Conservation (phyloP, 2,888 invertebrate species). For the Augiades crinisus region DNA sequence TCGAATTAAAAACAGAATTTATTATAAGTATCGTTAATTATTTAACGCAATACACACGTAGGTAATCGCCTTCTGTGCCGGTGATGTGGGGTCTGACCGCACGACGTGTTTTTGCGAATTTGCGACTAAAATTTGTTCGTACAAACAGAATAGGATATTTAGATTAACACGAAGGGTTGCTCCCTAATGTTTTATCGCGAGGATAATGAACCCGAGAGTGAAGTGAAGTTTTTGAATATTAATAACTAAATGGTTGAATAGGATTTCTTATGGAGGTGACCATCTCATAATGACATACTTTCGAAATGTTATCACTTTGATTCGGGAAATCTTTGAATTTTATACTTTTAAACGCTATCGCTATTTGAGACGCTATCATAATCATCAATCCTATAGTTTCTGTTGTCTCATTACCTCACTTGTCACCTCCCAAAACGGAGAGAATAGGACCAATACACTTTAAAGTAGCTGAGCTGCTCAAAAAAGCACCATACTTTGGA, state of each 20-base stretch:
- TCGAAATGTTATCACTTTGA: too few species aligned
- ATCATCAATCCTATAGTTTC: too few species aligned
- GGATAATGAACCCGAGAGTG: conserved; percentile 44
- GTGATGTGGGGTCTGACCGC: conserved; percentile 53
- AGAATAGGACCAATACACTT: too few species aligned
- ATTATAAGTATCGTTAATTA: conserved; percentile 74
- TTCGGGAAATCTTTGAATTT: too few species aligned
- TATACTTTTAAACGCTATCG: too few species aligned
- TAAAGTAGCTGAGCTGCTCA: too few species aligned
- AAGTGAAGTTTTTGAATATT: conserved; percentile 49
- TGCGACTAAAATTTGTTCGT: conserved; percentile 53
- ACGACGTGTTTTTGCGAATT: conserved; percentile 60
- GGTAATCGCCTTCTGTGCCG: conserved; percentile 34
- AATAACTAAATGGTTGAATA: conserved; percentile 21
- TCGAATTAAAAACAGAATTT: conserved; percentile 78
- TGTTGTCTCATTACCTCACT: too few species aligned
- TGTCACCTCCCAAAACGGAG: too few species aligned
- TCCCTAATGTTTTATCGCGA: conserved; percentile 37
- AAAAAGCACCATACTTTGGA: too few species aligned
- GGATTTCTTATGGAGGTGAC: neutral
- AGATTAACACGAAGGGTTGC: conserved; percentile 56
- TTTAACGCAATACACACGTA: conserved; percentile 61
- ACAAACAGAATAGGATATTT: conserved; percentile 74
- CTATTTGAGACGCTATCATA: too few species aligned
- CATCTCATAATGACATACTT: too few species aligned